Percentiles rank a stretch among this genome's conserved stretches.
These are phyloP conservation scores for Pseudeuparius sepicola DNA, from an alignment of 2,888 invertebrate genomes.

Conservation along the genomic window DNA sequence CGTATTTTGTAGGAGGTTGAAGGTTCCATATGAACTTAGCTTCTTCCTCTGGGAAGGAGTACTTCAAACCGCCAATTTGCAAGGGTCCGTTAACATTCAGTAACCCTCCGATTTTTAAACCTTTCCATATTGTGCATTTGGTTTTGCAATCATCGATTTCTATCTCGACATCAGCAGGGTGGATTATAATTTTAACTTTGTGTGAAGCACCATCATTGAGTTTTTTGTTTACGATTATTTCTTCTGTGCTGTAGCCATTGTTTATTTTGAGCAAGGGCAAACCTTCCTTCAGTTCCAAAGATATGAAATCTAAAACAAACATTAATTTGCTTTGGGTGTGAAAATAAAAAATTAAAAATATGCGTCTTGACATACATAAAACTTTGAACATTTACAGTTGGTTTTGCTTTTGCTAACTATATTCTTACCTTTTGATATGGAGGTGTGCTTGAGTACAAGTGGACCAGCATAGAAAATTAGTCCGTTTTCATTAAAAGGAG, in stretches of 20 bases:
- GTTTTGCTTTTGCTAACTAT: too few relatives aligned
- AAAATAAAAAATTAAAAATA: constrained; percentile 9
- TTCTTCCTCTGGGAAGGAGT: constrained; percentile 53
- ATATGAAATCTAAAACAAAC: constrained; percentile 71
- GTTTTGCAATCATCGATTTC: constrained; percentile 38
- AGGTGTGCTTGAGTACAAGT: constrained; percentile 42
- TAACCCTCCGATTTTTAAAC: constrained; percentile 28
- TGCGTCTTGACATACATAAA: constrained; percentile 5
- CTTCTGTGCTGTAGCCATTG: constrained; percentile 75
- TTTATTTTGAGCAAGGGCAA: constrained; percentile 73
- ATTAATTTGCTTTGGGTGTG: too few relatives aligned
- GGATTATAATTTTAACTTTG: constrained; percentile 62
- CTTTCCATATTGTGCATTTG: constrained; percentile 31
- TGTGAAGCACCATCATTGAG: constrained; percentile 81
- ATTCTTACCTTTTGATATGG: constrained; percentile 52
- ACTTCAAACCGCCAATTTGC: constrained; percentile 71
- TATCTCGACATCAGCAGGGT: constrained; percentile 30
- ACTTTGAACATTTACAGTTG: background rate
- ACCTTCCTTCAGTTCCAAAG: constrained; percentile 78
- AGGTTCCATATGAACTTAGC: constrained; percentile 58
- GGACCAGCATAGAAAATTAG: constrained; percentile 90
- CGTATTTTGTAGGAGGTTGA: constrained; percentile 55
- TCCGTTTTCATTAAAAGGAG: constrained; percentile 66
- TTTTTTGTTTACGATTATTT: constrained; percentile 49
- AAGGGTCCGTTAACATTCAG: constrained; percentile 72